A percentile compares a stretch with the other conserved stretches of the same genome.
These are phyloP conservation scores for Microctenopoma stevenorrisi DNA, from an alignment of 2,797 vertebrate genomes.

Conservation along the genomic window DNA sequence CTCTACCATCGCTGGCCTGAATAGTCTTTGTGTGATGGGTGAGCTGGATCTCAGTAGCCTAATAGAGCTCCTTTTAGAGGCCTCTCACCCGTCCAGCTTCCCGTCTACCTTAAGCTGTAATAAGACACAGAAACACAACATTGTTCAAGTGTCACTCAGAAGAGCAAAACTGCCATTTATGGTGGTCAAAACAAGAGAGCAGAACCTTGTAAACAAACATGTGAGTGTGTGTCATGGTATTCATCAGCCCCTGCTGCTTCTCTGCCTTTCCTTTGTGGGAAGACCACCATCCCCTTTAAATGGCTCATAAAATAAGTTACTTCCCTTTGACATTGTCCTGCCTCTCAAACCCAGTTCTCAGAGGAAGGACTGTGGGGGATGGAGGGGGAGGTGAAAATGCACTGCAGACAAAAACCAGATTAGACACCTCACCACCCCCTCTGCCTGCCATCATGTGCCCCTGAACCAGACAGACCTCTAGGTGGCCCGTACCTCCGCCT, in stretches of 20 bases:
- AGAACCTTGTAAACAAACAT: constrained; percentile 78
- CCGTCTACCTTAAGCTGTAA: constrained; percentile 54
- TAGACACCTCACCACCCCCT: constrained; percentile 77
- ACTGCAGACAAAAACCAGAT: constrained; percentile 83
- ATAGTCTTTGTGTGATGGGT: constrained; percentile 47
- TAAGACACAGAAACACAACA: constrained; percentile 42
- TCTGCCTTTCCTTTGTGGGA: constrained; percentile 63
- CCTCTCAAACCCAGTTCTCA: constrained; percentile 72
- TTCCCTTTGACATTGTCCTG: constrained; percentile 82
- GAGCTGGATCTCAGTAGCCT: constrained; percentile 34
- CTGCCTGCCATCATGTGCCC: constrained; percentile 80
- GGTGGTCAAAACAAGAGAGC: constrained; percentile 65
- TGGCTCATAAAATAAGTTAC: constrained; percentile 83
- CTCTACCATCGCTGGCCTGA: constrained; percentile 44
- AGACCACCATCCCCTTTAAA: constrained; percentile 75
- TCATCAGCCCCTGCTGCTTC: constrained; percentile 57
- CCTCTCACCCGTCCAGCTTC: constrained; percentile 32
- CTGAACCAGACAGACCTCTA: constrained; percentile 77
- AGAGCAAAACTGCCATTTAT: constrained; percentile 66
- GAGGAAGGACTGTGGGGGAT: constrained; percentile 73
- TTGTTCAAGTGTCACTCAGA: constrained; percentile 58
- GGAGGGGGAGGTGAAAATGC: constrained; percentile 74
- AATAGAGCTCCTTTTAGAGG: constrained; percentile 37
- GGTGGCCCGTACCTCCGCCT: constrained; percentile 66
- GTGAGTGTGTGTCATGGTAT: constrained; percentile 67